phyloP scores from a whole-genome alignment of 2,888 invertebrate species.

The Scaptomyza polygonia region DNA sequence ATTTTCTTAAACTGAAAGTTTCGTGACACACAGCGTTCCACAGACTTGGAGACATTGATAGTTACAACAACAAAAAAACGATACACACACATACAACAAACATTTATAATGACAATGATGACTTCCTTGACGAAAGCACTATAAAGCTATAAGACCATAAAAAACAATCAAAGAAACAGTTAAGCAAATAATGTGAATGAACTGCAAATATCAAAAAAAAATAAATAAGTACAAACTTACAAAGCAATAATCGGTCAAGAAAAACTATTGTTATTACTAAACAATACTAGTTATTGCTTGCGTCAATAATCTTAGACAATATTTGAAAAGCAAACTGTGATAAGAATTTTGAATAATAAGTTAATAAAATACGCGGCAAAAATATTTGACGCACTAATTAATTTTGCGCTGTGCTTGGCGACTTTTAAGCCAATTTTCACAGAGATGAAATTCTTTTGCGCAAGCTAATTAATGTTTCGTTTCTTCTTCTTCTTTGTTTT shows the following conservation, averaged over 20 bases:
- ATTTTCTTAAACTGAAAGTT: constrained; percentile 63
- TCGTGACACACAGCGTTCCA: constrained; percentile 39
- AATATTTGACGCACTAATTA: constrained; percentile 39
- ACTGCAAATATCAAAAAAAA: constrained; percentile 9
- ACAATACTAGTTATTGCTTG: too few species aligned
- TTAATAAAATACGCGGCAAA: constrained; percentile 6
- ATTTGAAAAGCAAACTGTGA: too few species aligned
- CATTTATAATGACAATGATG: constrained; percentile 36
- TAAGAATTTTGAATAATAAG: too few species aligned
- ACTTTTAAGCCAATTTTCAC: constrained; percentile 6
- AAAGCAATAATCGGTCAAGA: constrained; percentile 8
- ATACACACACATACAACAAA: constrained; percentile 10
- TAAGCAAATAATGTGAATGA: constrained; percentile 42
- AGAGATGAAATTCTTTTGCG: constrained; percentile 3
- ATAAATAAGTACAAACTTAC: neutral
- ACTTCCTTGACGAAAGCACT: constrained; percentile 46
- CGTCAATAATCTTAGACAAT: too few species aligned
- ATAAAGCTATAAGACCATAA: constrained; percentile 13
- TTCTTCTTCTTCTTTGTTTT: constrained; percentile 11
- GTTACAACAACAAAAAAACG: constrained; percentile 17
- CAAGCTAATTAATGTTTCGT: constrained; percentile 32
- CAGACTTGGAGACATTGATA: constrained; percentile 14
- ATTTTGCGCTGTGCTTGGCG: constrained; percentile 13
- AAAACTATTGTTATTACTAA: neutral
- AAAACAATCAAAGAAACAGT: constrained; percentile 28